Conservation (phyloP, 2,113 vertebrate genomes). For the Sorex fumeus region DNA sequence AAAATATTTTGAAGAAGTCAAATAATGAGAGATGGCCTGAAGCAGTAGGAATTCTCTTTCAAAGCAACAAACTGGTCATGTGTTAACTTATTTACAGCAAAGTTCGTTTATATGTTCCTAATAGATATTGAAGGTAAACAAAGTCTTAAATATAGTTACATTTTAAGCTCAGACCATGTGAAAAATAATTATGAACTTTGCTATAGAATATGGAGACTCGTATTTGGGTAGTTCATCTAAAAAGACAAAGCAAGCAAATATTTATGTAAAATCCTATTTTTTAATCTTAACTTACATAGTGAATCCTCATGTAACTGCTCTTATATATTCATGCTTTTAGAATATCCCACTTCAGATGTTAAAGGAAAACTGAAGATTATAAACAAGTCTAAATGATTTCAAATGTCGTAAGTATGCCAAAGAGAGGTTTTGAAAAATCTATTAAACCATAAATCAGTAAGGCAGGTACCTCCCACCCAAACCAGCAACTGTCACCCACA, state of each 20-base stretch:
- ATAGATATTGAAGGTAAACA: constrained; percentile 68
- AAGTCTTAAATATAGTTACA: constrained; percentile 43
- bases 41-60: constrained; percentile 11
- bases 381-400: constrained; percentile 68
- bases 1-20: constrained; percentile 54
- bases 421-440: constrained; percentile 66
- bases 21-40: neutral
- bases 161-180: neutral
- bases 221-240: constrained; percentile 51
- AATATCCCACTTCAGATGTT: constrained; percentile 26
- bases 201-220: constrained; percentile 68
- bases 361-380: constrained; percentile 63
- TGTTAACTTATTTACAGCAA: constrained; percentile 65
- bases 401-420: constrained; percentile 66
- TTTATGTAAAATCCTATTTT: constrained; percentile 70
- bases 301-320: neutral
- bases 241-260: constrained; percentile 78
- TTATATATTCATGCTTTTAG: constrained; percentile 13
- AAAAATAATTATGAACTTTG: constrained; percentile 59
- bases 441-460: constrained; percentile 70
- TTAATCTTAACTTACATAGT: constrained; percentile 42
- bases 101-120: constrained; percentile 27
- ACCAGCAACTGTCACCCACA: neutral
- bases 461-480: neutral
- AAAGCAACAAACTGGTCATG: constrained; percentile 58